Percentiles rank a stretch among this genome's conserved stretches.
phyloP scores from a whole-genome alignment of 2,113 vertebrate genomes.

The Sorex fumeus region DNA sequence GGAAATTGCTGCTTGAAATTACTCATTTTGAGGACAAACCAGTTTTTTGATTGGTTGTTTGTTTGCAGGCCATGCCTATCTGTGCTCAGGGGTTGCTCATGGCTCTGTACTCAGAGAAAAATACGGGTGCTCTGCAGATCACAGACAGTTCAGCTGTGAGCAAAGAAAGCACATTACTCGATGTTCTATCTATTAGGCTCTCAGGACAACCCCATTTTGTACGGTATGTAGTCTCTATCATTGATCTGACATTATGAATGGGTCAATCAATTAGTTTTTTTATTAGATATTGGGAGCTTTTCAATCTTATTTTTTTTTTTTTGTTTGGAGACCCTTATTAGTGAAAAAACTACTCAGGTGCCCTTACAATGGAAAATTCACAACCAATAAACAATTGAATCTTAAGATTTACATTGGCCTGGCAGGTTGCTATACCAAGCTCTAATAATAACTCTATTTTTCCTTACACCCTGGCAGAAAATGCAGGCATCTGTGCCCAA shows the following conservation, averaged over 20 bases:
- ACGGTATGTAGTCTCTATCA: conserved; percentile 46
- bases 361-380: conserved; percentile 77
- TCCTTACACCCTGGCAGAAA: conserved; percentile 74
- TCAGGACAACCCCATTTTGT: neutral
- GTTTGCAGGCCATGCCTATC: too few relatives aligned
- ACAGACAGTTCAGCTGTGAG: too few relatives aligned
- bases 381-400: conserved; percentile 78
- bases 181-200: too few relatives aligned
- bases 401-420: conserved; percentile 80
- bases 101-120: too few relatives aligned
- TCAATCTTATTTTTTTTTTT: conserved; percentile 2
- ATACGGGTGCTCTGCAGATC: too few relatives aligned
- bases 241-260: conserved; percentile 54
- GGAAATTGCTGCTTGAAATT: conserved; percentile 43
- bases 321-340: conserved; percentile 50
- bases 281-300: conserved; percentile 62
- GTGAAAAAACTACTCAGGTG: conserved; percentile 61
- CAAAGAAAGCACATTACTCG: too few relatives aligned
- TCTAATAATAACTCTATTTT: conserved; percentile 84
- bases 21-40: conserved; percentile 55
- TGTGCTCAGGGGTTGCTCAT: too few relatives aligned
- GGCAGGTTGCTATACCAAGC: conserved; percentile 73
- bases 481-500: conserved; percentile 79
- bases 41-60: too few relatives aligned
- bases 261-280: conserved; percentile 74